Conservation (phyloP, 2,797 vertebrate genomes). For the Morus bassanus region DNA sequence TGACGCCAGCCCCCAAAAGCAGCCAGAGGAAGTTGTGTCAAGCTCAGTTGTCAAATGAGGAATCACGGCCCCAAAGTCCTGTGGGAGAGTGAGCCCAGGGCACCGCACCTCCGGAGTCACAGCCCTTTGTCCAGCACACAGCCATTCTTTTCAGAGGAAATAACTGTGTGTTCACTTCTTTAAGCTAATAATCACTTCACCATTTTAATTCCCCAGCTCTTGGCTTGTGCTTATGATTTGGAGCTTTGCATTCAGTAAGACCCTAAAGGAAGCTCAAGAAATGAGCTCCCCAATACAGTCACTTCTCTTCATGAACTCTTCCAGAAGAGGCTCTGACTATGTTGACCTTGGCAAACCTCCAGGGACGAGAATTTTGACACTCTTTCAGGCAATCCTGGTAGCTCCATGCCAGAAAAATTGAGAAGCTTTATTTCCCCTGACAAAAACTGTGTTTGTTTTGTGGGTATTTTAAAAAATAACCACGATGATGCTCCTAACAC, state of each 20-base stretch:
- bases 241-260: constrained; percentile 23
- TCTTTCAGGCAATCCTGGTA: not conserved
- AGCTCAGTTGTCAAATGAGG: not conserved
- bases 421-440: not conserved
- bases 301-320: not conserved
- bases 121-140: not conserved
- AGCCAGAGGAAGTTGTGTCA: not conserved
- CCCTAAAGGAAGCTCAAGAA: constrained; percentile 21
- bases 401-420: fast-evolving
- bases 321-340: not conserved
- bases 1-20: not conserved
- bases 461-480: not conserved
- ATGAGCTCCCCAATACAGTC: not conserved
- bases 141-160: not conserved
- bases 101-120: fast-evolving
- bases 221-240: constrained; percentile 35
- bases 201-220: constrained; percentile 32
- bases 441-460: not conserved
- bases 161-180: not conserved
- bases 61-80: not conserved
- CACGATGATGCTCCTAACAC: fast-evolving
- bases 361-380: not conserved
- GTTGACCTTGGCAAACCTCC: not conserved
- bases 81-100: not conserved
- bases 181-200: constrained; percentile 43